A percentile compares a stretch with the other conserved stretches of the same genome.
Conservation (phyloP, 2,113 vertebrate species). For the Calypte anna region DNA sequence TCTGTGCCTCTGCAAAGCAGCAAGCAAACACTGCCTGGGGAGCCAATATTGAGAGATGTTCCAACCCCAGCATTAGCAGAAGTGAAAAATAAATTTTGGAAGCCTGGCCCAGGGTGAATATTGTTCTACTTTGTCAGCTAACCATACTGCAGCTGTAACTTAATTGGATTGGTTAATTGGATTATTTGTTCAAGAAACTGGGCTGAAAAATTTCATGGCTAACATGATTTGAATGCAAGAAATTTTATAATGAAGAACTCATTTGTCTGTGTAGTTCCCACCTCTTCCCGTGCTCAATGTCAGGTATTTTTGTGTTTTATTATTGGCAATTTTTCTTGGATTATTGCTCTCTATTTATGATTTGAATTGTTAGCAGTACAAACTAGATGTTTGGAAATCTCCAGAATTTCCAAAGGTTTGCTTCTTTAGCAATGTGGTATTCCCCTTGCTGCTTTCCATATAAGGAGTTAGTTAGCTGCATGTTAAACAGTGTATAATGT, state of each 20-base stretch:
- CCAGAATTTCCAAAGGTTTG: background rate
- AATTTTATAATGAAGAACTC: background rate
- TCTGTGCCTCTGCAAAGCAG: background rate
- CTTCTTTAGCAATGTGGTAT: background rate
- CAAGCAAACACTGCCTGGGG: background rate
- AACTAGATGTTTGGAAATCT: background rate
- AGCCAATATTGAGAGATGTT: background rate
- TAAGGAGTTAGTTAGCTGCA: background rate
- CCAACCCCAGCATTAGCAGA: background rate
- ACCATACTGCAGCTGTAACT: background rate
- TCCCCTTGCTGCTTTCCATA: slow-evolving; percentile 21
- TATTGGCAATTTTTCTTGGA: background rate
- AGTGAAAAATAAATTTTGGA: background rate
- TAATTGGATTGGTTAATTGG: background rate
- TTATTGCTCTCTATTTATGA: background rate
- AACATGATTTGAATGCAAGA: background rate
- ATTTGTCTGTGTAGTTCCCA: background rate
- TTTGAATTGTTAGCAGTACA: background rate
- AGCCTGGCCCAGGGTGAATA: background rate
- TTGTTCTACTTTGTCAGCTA: background rate
- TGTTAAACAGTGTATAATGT: background rate
- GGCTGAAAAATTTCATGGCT: background rate
- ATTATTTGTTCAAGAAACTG: slow-evolving; percentile 5
- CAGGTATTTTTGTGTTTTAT: background rate
- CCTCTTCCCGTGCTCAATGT: background rate